These are phyloP conservation scores for Semaprochilodus insignis DNA, from an alignment of 2,797 vertebrate genomes.

Conservation along the genomic window DNA sequence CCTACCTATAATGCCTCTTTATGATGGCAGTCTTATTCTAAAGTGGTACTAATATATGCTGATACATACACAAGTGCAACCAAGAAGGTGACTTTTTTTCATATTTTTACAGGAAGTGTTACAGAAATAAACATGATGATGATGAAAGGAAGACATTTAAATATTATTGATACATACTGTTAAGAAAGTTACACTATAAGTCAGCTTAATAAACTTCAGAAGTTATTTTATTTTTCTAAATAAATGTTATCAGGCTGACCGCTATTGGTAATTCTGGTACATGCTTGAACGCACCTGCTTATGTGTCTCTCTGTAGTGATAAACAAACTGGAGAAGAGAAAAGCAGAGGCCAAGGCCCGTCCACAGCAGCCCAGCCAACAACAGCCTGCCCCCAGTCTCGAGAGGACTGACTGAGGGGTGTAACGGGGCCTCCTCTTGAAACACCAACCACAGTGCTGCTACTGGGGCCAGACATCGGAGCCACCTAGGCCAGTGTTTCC, in stretches of 20 bases:
- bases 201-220: too few relatives aligned
- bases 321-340: slow-evolving; percentile 48
- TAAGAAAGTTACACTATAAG: too few relatives aligned
- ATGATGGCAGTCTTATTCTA: too few relatives aligned
- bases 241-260: too few relatives aligned
- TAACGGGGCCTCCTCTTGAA: slow-evolving; percentile 70
- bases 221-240: too few relatives aligned
- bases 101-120: neutral
- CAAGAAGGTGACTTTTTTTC: neutral
- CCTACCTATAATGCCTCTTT: too few relatives aligned
- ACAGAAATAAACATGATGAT: too few relatives aligned
- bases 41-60: too few relatives aligned
- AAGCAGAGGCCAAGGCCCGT: slow-evolving; percentile 44
- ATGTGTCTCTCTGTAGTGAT: slow-evolving; percentile 27
- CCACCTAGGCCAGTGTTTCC: slow-evolving; percentile 49
- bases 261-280: neutral
- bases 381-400: slow-evolving; percentile 57
- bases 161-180: too few relatives aligned
- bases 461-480: slow-evolving; percentile 47
- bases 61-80: too few relatives aligned
- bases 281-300: slow-evolving; percentile 21
- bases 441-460: slow-evolving; percentile 65
- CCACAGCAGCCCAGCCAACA: slow-evolving; percentile 60
- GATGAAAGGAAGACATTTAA: too few relatives aligned
- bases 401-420: slow-evolving; percentile 53